Evolutionary conservation across 2,888 invertebrate species (phyloP).

Genomic region (Acleris emargana): DNA sequence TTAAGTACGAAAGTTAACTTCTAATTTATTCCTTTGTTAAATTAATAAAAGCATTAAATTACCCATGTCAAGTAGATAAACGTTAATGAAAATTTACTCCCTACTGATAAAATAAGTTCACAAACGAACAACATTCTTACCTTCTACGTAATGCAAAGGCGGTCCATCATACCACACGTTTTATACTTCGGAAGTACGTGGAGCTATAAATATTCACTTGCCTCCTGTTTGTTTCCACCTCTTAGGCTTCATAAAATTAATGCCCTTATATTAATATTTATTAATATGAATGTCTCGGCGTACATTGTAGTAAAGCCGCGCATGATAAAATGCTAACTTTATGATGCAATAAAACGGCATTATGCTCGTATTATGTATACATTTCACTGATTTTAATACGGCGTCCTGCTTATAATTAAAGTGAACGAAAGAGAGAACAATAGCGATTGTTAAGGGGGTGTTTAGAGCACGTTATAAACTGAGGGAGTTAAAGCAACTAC

Average conservation of each 20-base stretch:
- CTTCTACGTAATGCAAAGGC: constrained; percentile 43
- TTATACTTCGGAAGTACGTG: constrained; percentile 63
- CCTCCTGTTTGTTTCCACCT: constrained; percentile 71
- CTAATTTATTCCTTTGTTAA: not conserved
- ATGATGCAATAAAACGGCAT: constrained; percentile 70
- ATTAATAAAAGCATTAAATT: constrained; percentile 21
- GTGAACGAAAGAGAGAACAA: constrained; percentile 22
- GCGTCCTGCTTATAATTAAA: constrained; percentile 35
- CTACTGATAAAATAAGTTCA: constrained; percentile 50
- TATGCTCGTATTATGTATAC: constrained; percentile 59
- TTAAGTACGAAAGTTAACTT: not conserved
- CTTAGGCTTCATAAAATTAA: constrained; percentile 80
- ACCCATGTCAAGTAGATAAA: constrained; percentile 28
- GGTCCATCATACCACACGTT: constrained; percentile 54
- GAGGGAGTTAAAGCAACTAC: constrained; percentile 7
- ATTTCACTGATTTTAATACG: constrained; percentile 50
- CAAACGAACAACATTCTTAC: constrained; percentile 48
- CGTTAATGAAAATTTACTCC: constrained; percentile 39
- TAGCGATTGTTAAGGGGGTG: constrained; percentile 9
- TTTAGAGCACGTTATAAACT: not conserved
- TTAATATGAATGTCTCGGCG: constrained; percentile 69
- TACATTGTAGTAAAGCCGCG: constrained; percentile 61
- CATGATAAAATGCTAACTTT: constrained; percentile 76
- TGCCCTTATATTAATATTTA: constrained; percentile 78
- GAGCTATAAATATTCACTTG: constrained; percentile 76